Evolutionary conservation across 2,888 invertebrate species (phyloP), one percentile per base, ranked within the genome.

Genomic region (Piscicola geometra): DNA sequence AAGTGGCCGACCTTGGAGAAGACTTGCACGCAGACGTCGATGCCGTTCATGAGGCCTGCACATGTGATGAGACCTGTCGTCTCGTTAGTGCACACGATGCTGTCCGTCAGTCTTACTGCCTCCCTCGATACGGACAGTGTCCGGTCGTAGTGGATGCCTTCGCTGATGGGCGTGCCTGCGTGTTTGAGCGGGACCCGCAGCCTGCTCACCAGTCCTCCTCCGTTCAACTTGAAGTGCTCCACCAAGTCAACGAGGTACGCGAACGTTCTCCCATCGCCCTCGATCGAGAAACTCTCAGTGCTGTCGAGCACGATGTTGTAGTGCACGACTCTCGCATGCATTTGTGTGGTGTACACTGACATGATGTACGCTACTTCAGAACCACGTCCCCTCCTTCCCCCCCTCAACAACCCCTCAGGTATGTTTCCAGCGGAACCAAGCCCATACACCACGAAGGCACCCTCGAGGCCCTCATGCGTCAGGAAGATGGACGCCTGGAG

Each of bases 401-500:
- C 15, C 41, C 41, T 41, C 9, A 15, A 5, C n/a, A 12, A n/a
- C 0, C n/a, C 47, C n/a, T 41, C 35, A 18, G 47, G 69, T 25
- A 47, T 30, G n/a, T n/a, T n/a, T n/a, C n/a, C n/a, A n/a, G n/a
- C n/a, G n/a, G 12, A 47, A 15, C 12, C 50, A 0, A 79, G 76
- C 32, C 41, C 36, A 76, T 80, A 80, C 25, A 80, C 79, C 15
- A 80, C 33, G 68, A 80, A 80, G 32, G 79, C 79, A 21, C 80
- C 80, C 28, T 80, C 78, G 52, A 78, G 78, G 30, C 76, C 73
- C 69, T 79, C 78, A 12, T 12, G 18, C 30, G 25, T 28, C n/a
- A 80, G 76, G 68, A 80, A 80, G 41, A 80, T 35, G 18, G 80
- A 71, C n/a, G 80, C 80, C 33, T 80, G 79, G 1, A 78, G 64